A percentile compares a stretch with the other conserved stretches of the same genome.
Evolutionary conservation across 2,888 invertebrate species (phyloP).

Genomic region (Epistrophe eligans): DNA sequence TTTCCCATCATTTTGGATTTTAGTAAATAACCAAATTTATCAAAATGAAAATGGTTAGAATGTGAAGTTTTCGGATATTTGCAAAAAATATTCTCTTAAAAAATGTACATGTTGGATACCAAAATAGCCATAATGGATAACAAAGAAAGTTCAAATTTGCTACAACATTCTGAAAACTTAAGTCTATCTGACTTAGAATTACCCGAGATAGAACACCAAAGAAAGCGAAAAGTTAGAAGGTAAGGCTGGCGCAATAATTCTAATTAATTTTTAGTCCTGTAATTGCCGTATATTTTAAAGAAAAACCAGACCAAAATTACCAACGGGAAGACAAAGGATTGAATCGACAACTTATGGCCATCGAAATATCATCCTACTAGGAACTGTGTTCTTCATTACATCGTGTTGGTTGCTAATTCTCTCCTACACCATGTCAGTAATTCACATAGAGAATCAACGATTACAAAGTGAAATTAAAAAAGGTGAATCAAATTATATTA

Average conservation of each 20-base stretch:
- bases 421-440: slow-evolving; percentile 69
- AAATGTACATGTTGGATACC: slow-evolving; percentile 48
- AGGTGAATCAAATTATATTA: slow-evolving; percentile 46
- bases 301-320: slow-evolving; percentile 68
- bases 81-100: not conserved
- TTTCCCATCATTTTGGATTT: not conserved
- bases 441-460: slow-evolving; percentile 68
- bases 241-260: slow-evolving; percentile 32
- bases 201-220: slow-evolving; percentile 73
- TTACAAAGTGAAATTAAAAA: slow-evolving; percentile 70
- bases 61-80: slow-evolving; percentile 17
- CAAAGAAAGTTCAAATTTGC: slow-evolving; percentile 71
- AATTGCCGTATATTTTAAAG: slow-evolving; percentile 20
- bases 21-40: slow-evolving; percentile 29
- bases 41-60: slow-evolving; percentile 21
- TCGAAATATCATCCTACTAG: slow-evolving; percentile 59
- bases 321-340: slow-evolving; percentile 58
- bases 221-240: slow-evolving; percentile 73
- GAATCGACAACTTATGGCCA: slow-evolving; percentile 49
- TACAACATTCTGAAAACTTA: slow-evolving; percentile 69
- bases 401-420: slow-evolving; percentile 69
- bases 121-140: slow-evolving; percentile 65
- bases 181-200: slow-evolving; percentile 71
- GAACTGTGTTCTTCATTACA: slow-evolving; percentile 63
- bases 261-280: not conserved